Base-by-base conservation (phyloP, 2,797 vertebrate genomes). In the Psittacula derbiana region DNA sequence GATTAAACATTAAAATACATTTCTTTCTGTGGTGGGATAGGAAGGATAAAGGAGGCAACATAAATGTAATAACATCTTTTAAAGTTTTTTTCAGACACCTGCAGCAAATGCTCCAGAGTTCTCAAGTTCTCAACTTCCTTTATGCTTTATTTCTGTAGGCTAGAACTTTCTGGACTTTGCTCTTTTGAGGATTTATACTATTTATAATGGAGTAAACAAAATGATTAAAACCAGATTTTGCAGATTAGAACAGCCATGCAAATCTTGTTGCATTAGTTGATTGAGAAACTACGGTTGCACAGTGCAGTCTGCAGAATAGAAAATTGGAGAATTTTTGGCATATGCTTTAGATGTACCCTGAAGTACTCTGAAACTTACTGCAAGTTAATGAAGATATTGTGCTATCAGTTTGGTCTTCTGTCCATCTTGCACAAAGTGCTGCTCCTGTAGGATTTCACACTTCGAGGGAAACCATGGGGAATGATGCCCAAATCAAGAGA, bases 151-250 rank as follows among this genome's bases (percentile, higher is more conserved):
- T 86, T 80, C 41, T 86, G 31, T 76, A 60, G 67, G 47, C 16
- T 87, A 66, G n/a, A 70, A 55, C 16, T 80, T 86, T 24, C 27
- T 82, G 71, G 70, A 92, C 83, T 95, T 84, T 9, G 92, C 55
- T 76, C 86, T 60, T 75, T 57, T 89, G 49, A 76, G 49, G 65
- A 60, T 13, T 73, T 86, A 8, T 12, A 1, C 52, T 87, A 74
- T 85, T 92, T 87, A 81, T 28, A 60, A 41, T 20, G 55, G 43
- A 70, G 6, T 80, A 70, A 88, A 57, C 12, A 74, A 47, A 82
- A 72, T 60, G 3, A 67, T 88, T 80, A 82, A 88, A 84, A 21
- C 2, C 53, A 72, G 81, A 85, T 95, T 88, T 87, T 80, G 69
- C 31, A 49, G 90, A 85, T 95, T 87, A 87, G 55, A 91, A 27